Base-by-base conservation (phyloP, 1,140 invertebrate genomes). In the Aphaenogaster rudis region DNA sequence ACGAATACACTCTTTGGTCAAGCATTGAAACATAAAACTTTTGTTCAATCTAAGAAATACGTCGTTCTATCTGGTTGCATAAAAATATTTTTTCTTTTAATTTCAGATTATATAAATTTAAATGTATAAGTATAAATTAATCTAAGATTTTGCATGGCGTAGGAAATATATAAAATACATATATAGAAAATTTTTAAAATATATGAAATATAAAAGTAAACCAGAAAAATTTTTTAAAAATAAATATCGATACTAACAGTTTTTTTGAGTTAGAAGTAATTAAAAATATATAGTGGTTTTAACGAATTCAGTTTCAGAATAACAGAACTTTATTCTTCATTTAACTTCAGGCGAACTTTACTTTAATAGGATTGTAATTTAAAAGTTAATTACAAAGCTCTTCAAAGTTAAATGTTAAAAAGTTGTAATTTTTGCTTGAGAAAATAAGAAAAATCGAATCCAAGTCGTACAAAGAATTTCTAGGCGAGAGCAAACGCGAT, bases 281-380 rank as follows among this genome's bases (percentile, higher is more conserved):
- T 63, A 72, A 84, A 63, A 84, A 76, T 74, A 61, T 74, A 36
- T 61, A 74, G 17, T 15, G n/a, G 17, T 76, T 50, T 84, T 84
- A 84, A 74, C 28, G 54, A 74, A 76, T 74, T 74, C 74, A 84
- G 69, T 84, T 84, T 76, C 42, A 48, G 17, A 48, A 84, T 84
- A 76, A 84, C 69, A 76, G 42, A 84, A 76, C 80, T 84, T 84
- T 45, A 81, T 72, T 81, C 69, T 61, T 84, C 54, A 74, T 84
- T 61, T 76, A 84, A 36, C 69, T 84, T 61, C 28, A 48, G 7
- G 54, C 79, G 7, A 84, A 84, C 69, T 76, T 82, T 48, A 84
- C 80, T 84, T 82, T 59, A 84, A 84, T 42, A 28, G 54, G 42
- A 76, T 84, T 84, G 54, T 63, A 76, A 84, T 84, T 76, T 61